These are phyloP conservation scores for Tetragonula carbonaria DNA, from an alignment of 2,888 invertebrate species.

Conservation along the genomic window DNA sequence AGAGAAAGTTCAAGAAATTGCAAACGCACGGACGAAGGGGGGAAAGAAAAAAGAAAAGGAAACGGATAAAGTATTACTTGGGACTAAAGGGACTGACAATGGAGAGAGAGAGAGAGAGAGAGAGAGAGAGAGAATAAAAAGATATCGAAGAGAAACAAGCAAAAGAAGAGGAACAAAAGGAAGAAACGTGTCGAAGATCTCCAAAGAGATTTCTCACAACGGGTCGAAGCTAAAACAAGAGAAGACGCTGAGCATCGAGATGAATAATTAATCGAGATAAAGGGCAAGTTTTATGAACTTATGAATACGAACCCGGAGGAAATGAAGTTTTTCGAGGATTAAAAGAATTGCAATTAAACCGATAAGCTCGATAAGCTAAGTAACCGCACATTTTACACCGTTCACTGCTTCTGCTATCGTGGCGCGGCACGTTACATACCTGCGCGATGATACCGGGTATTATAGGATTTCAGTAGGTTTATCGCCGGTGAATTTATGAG, in stretches of 20 bases:
- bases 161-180: background rate
- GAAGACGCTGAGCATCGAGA: background rate
- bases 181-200: background rate
- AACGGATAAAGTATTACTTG: background rate
- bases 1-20: conserved; percentile 18
- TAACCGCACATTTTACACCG: conserved; percentile 9
- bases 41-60: conserved; percentile 22
- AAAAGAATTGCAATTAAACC: background rate
- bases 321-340: background rate
- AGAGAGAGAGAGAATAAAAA: background rate
- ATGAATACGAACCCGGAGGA: background rate
- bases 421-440: conserved; percentile 3
- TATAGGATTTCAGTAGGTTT: conserved; percentile 49
- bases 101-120: background rate
- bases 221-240: no score
- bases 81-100: no score
- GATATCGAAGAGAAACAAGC: no score
- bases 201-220: no score
- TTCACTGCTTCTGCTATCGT: conserved; percentile 14
- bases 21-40: background rate
- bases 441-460: conserved; percentile 40
- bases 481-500: conserved; percentile 39
- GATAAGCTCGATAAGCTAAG: background rate
- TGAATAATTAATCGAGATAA: background rate
- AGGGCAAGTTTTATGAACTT: background rate